Base-by-base conservation (phyloP, 1,140 invertebrate species). In the Venustaconcha ellipsiformis region DNA sequence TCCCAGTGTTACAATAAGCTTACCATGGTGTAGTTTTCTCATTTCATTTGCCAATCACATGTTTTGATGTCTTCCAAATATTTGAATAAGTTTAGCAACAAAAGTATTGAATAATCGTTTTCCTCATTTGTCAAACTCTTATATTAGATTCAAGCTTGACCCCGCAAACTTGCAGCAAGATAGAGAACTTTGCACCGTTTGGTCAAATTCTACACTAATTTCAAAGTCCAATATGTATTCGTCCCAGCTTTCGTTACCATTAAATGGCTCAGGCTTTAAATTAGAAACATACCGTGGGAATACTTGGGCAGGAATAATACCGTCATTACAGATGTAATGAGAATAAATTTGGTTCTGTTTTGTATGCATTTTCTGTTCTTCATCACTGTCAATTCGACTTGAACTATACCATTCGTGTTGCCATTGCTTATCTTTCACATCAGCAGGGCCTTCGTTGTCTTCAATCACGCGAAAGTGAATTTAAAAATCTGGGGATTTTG, bases 41-140 rank as follows among this genome's bases (percentile, higher is more conserved):
- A 48, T 48, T 48, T 48, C 37, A 48, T 48, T 48, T 11, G 12
- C 20, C 30, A 66, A 6, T 5, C 23, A 66, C 20, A 11, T 30
- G 56, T 20, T 64, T 59, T 67, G 62, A 48, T 66, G 71, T 63
- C 26, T 72, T n/a, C 70, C 70, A 18, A 72, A 72, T 15, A 4
- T 11, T 14, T 23, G 8, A 72, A 13, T 23, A 15, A 72, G 57
- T 14, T 3, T 65, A 14, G 48, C 5, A 8, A 17, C n/a, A 18
- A 23, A n/a, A 23, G 14, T 20, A 17, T 48, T 14, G 30, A n/a
- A 66, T 20, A n/a, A 20, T 23, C 63, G 14, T n/a, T n/a, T 26
- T 72, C 63, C 2, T 57, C 2, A 14, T 57, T 56, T 48, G 8
- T n/a, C n/a, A 72, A 26, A 57, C 71, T 59, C 30, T 65, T 14